Base-by-base conservation (phyloP, 2,797 vertebrate genomes). In the Coregonus sp. region DNA sequence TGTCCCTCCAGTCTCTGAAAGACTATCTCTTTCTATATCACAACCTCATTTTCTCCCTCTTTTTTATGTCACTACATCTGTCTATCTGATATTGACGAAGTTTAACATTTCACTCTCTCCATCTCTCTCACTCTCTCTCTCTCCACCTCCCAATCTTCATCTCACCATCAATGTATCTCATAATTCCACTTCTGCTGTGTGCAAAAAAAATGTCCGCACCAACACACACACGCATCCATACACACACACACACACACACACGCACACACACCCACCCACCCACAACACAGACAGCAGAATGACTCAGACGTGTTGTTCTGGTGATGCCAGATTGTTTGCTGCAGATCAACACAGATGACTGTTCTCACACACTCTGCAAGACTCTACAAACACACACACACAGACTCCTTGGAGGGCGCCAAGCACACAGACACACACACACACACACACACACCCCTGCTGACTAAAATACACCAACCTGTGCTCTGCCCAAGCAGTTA, bases 321-420 rank as follows among this genome's bases (percentile, higher is more conserved):
- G 78, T 79, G 77, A 81, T 78, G 84, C 81, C 86, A 90, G 86
- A 90, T 89, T 85, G 20, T 68, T 87, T 79, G 84, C 77, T 78
- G 83, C 82, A 83, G 80, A 82, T 84, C 90, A 90, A 91, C 87
- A 88, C 88, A 90, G 88, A 86, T 86, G 84, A 85, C 79, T 78
- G 20, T 86, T 85, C 84, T 89, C 85, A 79, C 78, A 81, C 78
- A 83, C 81, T 82, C 67, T 75, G 75, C 77, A 82, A 81, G 88
- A 81, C 78, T 89, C 83, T 80, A 83, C 82, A 86, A 81, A 88
- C 84, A 87, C 80, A 80, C 76, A 82, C 61, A 33, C 70, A 67
- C 25, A 25, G 79, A 11, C n/a, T 54, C 78, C 77, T 70, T 51
- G 80, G 78, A 70, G 5, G 40, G 18, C 2, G 2, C 37, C 68